These are phyloP conservation scores for Hartigia nigra DNA, from an alignment of 2,888 invertebrate genomes.

Conservation along the genomic window DNA sequence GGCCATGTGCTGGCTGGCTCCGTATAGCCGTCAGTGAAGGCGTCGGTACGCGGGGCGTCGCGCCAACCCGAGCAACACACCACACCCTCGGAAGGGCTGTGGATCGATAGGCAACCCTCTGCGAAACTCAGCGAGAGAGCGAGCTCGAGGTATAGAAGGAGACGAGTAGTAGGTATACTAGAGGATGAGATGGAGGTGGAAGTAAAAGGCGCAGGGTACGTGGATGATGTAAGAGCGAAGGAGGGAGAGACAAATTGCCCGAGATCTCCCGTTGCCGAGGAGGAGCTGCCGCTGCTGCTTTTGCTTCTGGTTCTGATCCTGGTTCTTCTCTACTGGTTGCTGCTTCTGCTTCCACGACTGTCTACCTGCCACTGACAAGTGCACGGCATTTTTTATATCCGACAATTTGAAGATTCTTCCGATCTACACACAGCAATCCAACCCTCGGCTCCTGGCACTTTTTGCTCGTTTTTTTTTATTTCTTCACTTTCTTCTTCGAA, in stretches of 20 bases:
- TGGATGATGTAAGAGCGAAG: constrained; percentile 27
- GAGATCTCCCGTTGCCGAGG: constrained; percentile 33
- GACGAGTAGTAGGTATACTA: constrained; percentile 7
- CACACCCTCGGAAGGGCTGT: constrained; percentile 35
- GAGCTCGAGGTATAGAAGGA: constrained; percentile 31
- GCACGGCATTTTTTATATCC: background rate
- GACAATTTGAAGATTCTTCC: background rate
- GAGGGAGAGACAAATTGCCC: constrained; percentile 45
- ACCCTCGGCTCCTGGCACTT: background rate
- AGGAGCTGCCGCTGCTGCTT: constrained; percentile 18
- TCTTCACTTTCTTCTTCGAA: background rate
- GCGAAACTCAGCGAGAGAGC: constrained; percentile 25
- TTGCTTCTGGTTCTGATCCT: constrained; percentile 3
- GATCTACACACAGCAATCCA: background rate
- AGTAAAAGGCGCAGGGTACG: constrained; percentile 16
- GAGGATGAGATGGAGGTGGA: constrained; percentile 5
- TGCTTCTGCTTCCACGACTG: constrained; percentile 12
- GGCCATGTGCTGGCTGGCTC: constrained; percentile 9
- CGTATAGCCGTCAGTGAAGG: background rate
- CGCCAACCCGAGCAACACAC: constrained; percentile 29
- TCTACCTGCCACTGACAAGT: constrained; percentile 25
- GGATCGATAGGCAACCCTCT: constrained; percentile 48
- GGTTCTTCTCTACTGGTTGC: constrained; percentile 6
- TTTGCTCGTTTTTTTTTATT: background rate
- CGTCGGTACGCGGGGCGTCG: constrained; percentile 22